These are phyloP conservation scores for Cecidostiba fungosa DNA, from an alignment of 2,888 invertebrate species.

Conservation along the genomic window DNA sequence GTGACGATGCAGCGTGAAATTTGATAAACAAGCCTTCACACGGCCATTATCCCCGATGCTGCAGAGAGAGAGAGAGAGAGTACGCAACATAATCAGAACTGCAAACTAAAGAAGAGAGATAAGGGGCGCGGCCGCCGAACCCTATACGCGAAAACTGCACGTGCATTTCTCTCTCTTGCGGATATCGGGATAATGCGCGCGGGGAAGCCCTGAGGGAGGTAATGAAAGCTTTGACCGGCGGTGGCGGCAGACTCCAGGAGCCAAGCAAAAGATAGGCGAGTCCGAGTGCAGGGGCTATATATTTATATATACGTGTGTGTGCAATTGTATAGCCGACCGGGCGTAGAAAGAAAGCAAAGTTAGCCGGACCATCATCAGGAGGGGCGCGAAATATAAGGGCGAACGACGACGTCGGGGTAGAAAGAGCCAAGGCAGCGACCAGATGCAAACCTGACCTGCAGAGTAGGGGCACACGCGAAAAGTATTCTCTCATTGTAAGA, in stretches of 20 bases:
- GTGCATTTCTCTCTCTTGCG: constrained; percentile 35
- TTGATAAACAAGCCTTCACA: not conserved
- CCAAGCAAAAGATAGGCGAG: constrained; percentile 36
- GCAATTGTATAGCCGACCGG: constrained; percentile 46
- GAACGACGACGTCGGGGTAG: constrained; percentile 56
- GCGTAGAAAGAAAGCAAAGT: constrained; percentile 49
- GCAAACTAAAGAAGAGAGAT: constrained; percentile 11
- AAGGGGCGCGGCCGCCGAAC: not conserved
- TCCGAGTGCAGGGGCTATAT: constrained; percentile 5
- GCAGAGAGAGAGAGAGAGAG: no score
- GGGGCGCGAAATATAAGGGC: constrained; percentile 54
- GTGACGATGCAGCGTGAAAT: not conserved
- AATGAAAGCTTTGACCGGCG: constrained; percentile 46
- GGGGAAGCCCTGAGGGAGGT: constrained; percentile 38
- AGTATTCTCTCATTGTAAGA: constrained; percentile 78
- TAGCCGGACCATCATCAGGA: constrained; percentile 55
- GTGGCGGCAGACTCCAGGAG: constrained; percentile 50
- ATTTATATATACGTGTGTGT: not conserved
- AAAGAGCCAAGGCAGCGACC: constrained; percentile 70
- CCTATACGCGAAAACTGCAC: constrained; percentile 29
- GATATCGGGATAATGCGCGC: not conserved
- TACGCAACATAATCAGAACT: constrained; percentile 3
- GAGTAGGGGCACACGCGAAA: constrained; percentile 73
- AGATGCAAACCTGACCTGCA: constrained; percentile 71
- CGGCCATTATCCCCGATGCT: not conserved